Evolutionary conservation across 1,140 invertebrate species (phyloP).

Genomic region (Coelopa frigida): DNA sequence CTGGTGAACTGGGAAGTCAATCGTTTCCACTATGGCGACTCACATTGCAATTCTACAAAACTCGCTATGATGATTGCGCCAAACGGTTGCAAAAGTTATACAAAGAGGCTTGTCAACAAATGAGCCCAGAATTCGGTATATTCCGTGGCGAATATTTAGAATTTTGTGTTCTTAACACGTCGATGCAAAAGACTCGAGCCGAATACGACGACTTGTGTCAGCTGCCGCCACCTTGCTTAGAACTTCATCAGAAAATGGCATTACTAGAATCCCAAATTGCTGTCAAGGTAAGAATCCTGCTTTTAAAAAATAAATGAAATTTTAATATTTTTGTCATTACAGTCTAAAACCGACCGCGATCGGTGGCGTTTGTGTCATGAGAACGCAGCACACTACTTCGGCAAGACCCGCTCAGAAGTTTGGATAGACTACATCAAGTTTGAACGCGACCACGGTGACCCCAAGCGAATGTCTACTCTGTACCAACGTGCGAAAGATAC

Average conservation of each 20-base stretch:
- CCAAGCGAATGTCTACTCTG: slow-evolving; percentile 24
- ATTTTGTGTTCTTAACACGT: slow-evolving; percentile 30
- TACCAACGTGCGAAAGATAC: slow-evolving; percentile 26
- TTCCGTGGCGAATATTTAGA: slow-evolving; percentile 30
- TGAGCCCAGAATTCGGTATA: slow-evolving; percentile 22
- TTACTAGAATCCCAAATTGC: slow-evolving; percentile 20
- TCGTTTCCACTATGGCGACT: slow-evolving; percentile 24
- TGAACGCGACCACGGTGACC: slow-evolving; percentile 34
- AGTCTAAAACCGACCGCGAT: slow-evolving; percentile 15
- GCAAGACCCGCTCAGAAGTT: slow-evolving; percentile 27
- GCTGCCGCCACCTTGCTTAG: slow-evolving; percentile 30
- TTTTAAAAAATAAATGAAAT: neutral
- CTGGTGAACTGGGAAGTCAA: slow-evolving; percentile 16
- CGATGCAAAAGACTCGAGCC: slow-evolving; percentile 23
- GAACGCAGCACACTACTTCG: slow-evolving; percentile 30
- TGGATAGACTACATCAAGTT: slow-evolving; percentile 39
- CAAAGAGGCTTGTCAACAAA: slow-evolving; percentile 23
- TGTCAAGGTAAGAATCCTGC: slow-evolving; percentile 13
- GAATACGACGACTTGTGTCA: slow-evolving; percentile 28
- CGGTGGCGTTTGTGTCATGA: slow-evolving; percentile 33
- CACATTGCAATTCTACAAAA: slow-evolving; percentile 26
- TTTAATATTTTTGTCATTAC: neutral
- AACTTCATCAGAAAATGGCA: slow-evolving; percentile 33
- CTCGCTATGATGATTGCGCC: slow-evolving; percentile 12
- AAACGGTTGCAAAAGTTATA: slow-evolving; percentile 27